Evolutionary conservation across 2,888 invertebrate species (phyloP), one percentile per base, ranked within the genome.

Genomic region (Himalopsyche kuldschensis): DNA sequence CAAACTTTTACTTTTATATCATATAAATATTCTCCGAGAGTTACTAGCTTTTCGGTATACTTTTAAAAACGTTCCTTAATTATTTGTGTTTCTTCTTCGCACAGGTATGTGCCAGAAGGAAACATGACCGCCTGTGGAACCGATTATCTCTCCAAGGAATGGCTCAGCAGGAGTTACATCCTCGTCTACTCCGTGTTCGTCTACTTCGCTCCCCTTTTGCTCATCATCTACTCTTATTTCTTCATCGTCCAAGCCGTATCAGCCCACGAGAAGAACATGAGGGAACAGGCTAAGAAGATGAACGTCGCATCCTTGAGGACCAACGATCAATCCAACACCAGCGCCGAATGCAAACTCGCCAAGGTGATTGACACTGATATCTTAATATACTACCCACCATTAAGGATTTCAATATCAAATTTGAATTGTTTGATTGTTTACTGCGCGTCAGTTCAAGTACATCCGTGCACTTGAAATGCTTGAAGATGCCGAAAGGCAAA

Each of bases 121-220:
- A 97, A 97, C 91, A 95, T 97, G 95, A 97, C 97, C 75, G 96
- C 97, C 47, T 98, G 98, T 88, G 97, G 97, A 82, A 97, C 97
- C 82, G 97, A 97, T 89, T 97, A 97, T 89, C 92, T 97, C 87
- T 93, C 90, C 89, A 94, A 95, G 90, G 94, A 95, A 86, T 94
- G 94, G 94, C 88, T 94, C 86, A 95, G 95, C 90, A 93, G 94
- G 87, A 95, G 96, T 88, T 97, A 97, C 91, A 94, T 97, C 88
- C 90, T 96, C 78, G 90, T 94, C 86, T 97, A 97, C 90, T 94
- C 95, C n/a, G 89, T 95, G 84, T 96, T 95, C 89, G 95, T 95
- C 75, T 97, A 96, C 90, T 95, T 94, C 89, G 41, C 92, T 87
- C 97, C 97, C 80, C 93, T 98, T 78, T 90, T 95, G 87, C 92